phyloP scores from a whole-genome alignment of 2,113 vertebrate species.

The Coptodon rendalli region DNA sequence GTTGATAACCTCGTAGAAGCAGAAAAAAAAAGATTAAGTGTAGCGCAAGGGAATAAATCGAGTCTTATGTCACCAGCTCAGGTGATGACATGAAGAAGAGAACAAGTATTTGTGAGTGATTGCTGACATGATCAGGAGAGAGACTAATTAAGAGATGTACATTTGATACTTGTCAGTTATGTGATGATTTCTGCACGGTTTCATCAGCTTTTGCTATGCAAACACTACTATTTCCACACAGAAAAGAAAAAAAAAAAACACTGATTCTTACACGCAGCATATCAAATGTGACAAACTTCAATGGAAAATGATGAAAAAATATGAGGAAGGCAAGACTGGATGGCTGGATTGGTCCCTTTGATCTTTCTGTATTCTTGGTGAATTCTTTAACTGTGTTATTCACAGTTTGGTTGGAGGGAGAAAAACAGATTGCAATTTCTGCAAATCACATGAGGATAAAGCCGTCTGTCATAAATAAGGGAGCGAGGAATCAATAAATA shows the following conservation, averaged over 20 bases:
- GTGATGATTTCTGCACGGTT: conserved; percentile 39
- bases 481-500: conserved; percentile 8
- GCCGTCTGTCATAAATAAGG: conserved; percentile 1
- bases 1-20: not conserved
- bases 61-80: not conserved
- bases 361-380: conserved; percentile 31
- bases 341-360: conserved; percentile 46
- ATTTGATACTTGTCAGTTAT: conserved; percentile 33
- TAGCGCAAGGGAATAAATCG: not conserved
- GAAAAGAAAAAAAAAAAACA: not conserved
- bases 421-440: conserved; percentile 11
- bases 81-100: not conserved
- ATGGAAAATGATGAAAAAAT: conserved; percentile 47
- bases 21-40: not conserved
- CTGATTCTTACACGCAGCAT: conserved; percentile 26
- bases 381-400: conserved; percentile 34
- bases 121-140: not conserved
- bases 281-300: conserved; percentile 61
- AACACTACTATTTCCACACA: conserved; percentile 25
- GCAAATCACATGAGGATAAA: conserved; percentile 21
- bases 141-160: conserved; percentile 26
- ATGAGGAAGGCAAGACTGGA: conserved; percentile 19
- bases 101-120: not conserved
- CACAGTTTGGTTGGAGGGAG: not conserved
- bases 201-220: conserved; percentile 48